Conservation (phyloP, 2,113 vertebrate genomes). For the Mionectes macconnelli region DNA sequence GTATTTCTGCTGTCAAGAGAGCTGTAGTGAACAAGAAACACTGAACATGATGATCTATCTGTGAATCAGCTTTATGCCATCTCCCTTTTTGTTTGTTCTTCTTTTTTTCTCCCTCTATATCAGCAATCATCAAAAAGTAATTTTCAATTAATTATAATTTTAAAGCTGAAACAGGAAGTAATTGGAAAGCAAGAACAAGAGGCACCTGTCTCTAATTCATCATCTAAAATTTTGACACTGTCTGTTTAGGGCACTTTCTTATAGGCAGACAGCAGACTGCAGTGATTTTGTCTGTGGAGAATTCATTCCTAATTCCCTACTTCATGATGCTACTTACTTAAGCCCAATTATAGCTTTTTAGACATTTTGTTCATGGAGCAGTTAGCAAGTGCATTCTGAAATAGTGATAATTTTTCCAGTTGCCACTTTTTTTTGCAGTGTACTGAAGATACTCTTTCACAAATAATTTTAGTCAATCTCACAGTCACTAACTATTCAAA, state of each 20-base stretch:
- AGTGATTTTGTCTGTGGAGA: neutral
- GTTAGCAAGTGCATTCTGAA: neutral
- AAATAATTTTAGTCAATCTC: neutral
- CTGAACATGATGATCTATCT: neutral
- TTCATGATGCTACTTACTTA: neutral
- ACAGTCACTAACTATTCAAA: neutral
- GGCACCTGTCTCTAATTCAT: neutral
- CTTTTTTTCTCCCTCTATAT: neutral
- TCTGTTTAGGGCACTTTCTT: neutral
- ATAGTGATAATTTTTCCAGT: neutral
- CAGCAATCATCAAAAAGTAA: neutral
- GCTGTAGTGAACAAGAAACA: neutral
- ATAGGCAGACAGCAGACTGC: neutral
- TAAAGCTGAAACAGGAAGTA: neutral
- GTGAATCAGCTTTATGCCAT: neutral
- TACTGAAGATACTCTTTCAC: neutral
- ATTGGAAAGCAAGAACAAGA: constrained; percentile 1
- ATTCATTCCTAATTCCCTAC: neutral
- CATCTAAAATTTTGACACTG: neutral
- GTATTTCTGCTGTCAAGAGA: constrained; percentile 16
- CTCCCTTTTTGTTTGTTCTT: neutral
- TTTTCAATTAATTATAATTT: constrained; percentile 35
- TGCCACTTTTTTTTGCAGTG: neutral
- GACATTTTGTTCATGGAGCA: neutral
- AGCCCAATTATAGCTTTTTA: neutral